phyloP scores from a whole-genome alignment of 1,140 invertebrate genomes.

The Chelonus insularis region DNA sequence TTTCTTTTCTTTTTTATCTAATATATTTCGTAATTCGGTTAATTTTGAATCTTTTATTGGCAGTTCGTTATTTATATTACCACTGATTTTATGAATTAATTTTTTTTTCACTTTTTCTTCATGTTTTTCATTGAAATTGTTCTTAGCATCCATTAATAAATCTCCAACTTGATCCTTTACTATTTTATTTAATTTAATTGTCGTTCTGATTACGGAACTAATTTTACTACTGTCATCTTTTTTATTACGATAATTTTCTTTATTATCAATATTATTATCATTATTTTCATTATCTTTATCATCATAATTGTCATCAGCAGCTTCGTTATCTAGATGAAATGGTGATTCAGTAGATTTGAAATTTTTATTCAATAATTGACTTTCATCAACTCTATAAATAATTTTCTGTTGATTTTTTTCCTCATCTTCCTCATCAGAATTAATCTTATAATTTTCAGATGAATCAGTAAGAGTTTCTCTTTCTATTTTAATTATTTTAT shows the following conservation, averaged over 20 bases:
- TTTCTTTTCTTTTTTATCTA: too few relatives aligned
- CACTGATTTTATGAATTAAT: constrained; percentile 25
- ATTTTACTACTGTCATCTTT: constrained; percentile 7
- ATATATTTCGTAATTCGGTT: too few relatives aligned
- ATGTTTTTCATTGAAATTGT: constrained; percentile 7
- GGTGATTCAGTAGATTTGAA: too few relatives aligned
- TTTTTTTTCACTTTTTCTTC: constrained; percentile 30
- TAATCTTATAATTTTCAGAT: too few relatives aligned
- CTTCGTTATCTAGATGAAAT: neutral
- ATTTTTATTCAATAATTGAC: too few relatives aligned
- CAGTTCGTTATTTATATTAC: neutral
- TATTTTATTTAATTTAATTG: neutral
- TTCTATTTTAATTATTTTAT: too few relatives aligned
- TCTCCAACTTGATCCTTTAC: constrained; percentile 48
- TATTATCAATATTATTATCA: neutral
- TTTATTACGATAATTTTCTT: neutral
- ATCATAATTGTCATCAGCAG: neutral
- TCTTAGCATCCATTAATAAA: constrained; percentile 9
- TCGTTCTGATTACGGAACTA: neutral
- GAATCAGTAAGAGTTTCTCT: too few relatives aligned
- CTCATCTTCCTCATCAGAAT: too few relatives aligned
- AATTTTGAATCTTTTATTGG: too few relatives aligned
- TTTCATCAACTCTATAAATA: too few relatives aligned
- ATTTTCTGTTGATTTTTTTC: too few relatives aligned
- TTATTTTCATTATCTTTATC: neutral